Base-by-base conservation (phyloP, 2,113 vertebrate genomes). In the Nesoenas mayeri region DNA sequence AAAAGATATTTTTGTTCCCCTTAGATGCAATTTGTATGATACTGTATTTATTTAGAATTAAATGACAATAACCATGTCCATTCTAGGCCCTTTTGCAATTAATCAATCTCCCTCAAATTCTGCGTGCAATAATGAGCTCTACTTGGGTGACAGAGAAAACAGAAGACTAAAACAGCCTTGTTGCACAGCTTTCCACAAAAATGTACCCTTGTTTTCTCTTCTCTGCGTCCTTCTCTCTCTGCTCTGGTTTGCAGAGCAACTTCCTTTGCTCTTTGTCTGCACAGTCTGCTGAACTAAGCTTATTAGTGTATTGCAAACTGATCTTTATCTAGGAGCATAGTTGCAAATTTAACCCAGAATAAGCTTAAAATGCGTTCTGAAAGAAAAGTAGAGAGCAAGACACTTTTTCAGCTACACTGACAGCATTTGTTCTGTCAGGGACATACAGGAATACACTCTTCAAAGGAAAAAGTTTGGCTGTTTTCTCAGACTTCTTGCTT, bases 31-130 rank as follows among this genome's bases (percentile, higher is more conserved):
- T 80, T 87, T 87, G 40, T 85, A 50, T 79, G 75, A 91, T 91
- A 67, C 72, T 65, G 17, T 84, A 74, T 93, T 97, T 93, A 83
- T 93, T 94, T 90, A 79, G 86, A 78, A 89, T 89, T 77, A 91
- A 64, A 93, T 71, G 17, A 62, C 61, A 92, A 66, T 69, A 89
- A 13, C 56, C 10, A 1, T 60, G 78, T 80, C 56, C 51, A 51
- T 74, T 79, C 57, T 62, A 58, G 50, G 32, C 51, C 44, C 22
- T 89, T 73, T 38, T 42, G 64, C 79, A 91, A 85, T 88, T 85
- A 85, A 66, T 93, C 79, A 66, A 19, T 89, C 71, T 93, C 40
- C 57, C 16, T 86, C 51, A 67, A 91, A 51, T 83, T 71, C 51
- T 62, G 18, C 3, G 1, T 8, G 7, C 47, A 60, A n/a, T 95